Percentiles rank a stretch among this genome's conserved stretches.
Conservation (phyloP, 2,797 vertebrate genomes). For the Enteromius treurensis region DNA sequence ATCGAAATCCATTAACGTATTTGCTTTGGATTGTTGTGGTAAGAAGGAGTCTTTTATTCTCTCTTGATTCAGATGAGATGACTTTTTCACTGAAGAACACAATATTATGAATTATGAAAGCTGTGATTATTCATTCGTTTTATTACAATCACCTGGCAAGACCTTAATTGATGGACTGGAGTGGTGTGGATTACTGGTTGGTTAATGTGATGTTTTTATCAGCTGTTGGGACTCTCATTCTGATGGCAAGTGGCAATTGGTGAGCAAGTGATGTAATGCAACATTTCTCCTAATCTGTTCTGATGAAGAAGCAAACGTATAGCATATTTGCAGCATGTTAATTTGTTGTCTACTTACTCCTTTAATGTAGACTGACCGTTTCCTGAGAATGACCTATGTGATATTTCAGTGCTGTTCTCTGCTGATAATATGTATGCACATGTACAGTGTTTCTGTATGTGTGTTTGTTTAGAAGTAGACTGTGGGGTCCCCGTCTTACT, state of each 20-base stretch:
- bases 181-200: not conserved
- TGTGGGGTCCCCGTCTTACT: conserved; percentile 71
- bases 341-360: not conserved
- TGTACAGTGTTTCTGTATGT: conserved; percentile 47
- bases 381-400: not conserved
- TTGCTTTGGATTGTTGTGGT: not conserved
- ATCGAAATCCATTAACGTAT: not conserved
- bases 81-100: not conserved
- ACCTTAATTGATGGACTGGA: not conserved
- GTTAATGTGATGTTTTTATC: not conserved
- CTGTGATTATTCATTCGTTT: not conserved
- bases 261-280: not conserved
- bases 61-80: not conserved
- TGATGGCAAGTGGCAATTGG: not conserved
- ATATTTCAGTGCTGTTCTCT: not conserved
- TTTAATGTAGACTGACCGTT: not conserved
- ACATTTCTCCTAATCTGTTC: not conserved
- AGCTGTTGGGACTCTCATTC: not conserved
- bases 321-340: not conserved
- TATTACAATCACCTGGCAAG: not conserved
- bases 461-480: conserved; percentile 70
- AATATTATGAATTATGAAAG: not conserved
- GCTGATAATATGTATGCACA: conserved; percentile 4
- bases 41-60: not conserved
- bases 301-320: not conserved